A percentile compares a stretch with the other conserved stretches of the same genome.
Evolutionary conservation across 1,140 invertebrate genomes (phyloP).

Genomic region (Trinorchestia longiramus): DNA sequence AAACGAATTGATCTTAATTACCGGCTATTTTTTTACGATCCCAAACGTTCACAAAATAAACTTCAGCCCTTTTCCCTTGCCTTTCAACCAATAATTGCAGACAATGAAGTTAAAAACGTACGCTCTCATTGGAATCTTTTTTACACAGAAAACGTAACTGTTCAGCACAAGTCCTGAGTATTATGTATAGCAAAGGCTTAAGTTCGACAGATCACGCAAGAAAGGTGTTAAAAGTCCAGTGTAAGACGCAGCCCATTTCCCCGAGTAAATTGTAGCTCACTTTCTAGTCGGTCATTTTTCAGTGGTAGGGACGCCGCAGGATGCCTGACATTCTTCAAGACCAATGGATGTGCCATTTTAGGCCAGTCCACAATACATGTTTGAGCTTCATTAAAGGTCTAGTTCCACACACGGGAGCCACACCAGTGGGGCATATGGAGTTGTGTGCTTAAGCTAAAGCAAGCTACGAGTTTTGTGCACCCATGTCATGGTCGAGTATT

Average conservation of each 20-base stretch:
- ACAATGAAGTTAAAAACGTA: neutral
- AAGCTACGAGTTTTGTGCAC: neutral
- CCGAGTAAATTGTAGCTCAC: neutral
- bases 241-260: neutral
- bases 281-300: neutral
- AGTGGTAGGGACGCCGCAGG: neutral
- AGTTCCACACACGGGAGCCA: constrained; percentile 16
- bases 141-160: too few relatives aligned
- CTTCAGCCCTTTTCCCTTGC: neutral
- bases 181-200: neutral
- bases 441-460: neutral
- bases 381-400: constrained; percentile 42
- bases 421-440: neutral
- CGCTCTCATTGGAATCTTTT: neutral
- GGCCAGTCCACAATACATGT: neutral
- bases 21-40: neutral
- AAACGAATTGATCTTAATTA: neutral
- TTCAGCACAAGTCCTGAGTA: neutral
- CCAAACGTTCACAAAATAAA: neutral
- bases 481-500: constrained; percentile 29
- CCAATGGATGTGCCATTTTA: neutral
- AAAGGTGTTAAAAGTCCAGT: neutral
- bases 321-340: constrained; percentile 18
- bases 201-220: neutral
- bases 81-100: neutral